phyloP scores from a whole-genome alignment of 2,113 vertebrate species.

The Osmerus mordax region DNA sequence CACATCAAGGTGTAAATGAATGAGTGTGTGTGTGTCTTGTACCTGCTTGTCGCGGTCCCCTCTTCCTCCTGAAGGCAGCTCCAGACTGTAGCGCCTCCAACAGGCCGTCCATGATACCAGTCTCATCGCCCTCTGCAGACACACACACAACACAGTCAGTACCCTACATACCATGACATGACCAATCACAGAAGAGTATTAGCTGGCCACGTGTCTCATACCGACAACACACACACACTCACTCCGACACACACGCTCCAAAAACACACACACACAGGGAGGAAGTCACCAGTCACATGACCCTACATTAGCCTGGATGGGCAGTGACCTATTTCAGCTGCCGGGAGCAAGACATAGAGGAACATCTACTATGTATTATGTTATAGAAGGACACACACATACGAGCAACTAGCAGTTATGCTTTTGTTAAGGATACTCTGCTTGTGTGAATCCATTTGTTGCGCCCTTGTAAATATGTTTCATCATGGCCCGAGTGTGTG shows the following conservation, averaged over 20 bases:
- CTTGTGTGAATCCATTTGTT: too few species aligned
- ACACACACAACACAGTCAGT: conserved; percentile 24
- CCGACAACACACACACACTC: background rate
- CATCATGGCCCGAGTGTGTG: background rate
- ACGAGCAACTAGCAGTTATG: background rate
- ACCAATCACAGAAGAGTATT: background rate
- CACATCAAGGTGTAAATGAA: conserved; percentile 5
- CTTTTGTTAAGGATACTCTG: background rate
- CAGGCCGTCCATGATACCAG: conserved; percentile 79
- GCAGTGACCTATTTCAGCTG: conserved; percentile 57
- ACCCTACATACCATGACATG: conserved; percentile 11
- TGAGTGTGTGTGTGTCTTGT: conserved; percentile 21
- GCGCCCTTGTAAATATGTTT: background rate
- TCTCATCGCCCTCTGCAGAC: conserved; percentile 74
- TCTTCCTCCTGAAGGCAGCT: conserved; percentile 77
- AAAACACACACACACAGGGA: background rate
- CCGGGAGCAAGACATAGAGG: conserved; percentile 20
- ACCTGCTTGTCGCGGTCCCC: conserved; percentile 78
- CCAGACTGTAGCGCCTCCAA: conserved; percentile 77
- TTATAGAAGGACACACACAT: conserved; percentile 2
- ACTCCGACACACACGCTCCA: background rate
- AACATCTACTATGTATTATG: background rate
- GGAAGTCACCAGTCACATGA: conserved; percentile 30
- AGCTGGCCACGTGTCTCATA: conserved; percentile 19
- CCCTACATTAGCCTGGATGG: conserved; percentile 57